A percentile compares a stretch with the other conserved stretches of the same genome.
phyloP scores from a whole-genome alignment of 2,113 vertebrate species.

The Notarius quadriscutis region DNA sequence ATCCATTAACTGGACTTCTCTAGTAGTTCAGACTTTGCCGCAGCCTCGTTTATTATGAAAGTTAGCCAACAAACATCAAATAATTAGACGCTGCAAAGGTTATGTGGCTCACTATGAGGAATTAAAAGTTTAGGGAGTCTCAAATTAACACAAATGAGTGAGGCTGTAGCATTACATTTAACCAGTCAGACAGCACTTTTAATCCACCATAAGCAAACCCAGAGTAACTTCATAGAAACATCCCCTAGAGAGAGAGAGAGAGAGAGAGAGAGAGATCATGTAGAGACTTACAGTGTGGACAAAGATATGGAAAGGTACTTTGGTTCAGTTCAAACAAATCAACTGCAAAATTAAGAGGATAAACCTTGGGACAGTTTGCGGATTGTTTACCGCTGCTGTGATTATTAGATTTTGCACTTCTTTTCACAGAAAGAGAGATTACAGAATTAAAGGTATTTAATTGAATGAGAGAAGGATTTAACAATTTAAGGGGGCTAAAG shows the following conservation, averaged over 20 bases:
- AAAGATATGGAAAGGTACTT: neutral
- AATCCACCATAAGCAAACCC: neutral
- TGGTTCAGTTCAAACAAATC: neutral
- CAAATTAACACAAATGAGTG: neutral
- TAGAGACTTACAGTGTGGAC: neutral
- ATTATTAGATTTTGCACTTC: neutral
- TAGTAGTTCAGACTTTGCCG: neutral
- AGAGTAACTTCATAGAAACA: neutral
- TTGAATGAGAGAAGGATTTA: neutral
- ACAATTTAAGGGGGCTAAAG: too few species aligned
- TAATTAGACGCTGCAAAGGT: neutral
- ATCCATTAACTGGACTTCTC: neutral
- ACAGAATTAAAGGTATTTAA: neutral
- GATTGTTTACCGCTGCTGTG: neutral
- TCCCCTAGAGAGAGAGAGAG: neutral
- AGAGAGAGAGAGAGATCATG: neutral
- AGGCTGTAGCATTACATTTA: neutral
- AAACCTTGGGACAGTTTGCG: neutral
- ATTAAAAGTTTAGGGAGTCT: neutral
- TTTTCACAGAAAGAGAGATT: neutral
- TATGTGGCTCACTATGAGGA: neutral
- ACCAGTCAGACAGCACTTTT: neutral
- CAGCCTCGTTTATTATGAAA: neutral
- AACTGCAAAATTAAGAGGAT: neutral
- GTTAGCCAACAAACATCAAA: neutral